Percentiles rank a stretch among this genome's conserved stretches.
These are phyloP conservation scores for Pheosia gnoma DNA, from an alignment of 2,888 invertebrate genomes.

Conservation along the genomic window DNA sequence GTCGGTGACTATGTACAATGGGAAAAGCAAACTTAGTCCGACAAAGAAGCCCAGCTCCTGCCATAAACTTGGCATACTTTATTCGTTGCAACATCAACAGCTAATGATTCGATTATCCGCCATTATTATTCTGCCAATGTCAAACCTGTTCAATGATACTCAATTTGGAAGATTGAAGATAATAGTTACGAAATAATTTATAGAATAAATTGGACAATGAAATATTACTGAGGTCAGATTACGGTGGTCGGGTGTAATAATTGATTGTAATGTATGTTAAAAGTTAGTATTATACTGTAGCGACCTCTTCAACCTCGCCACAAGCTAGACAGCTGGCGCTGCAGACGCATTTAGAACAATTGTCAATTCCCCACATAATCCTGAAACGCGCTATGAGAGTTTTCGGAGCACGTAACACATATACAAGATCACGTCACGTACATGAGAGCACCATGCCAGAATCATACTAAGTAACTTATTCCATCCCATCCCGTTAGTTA, in stretches of 20 bases:
- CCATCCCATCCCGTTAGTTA: no score
- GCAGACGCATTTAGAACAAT: no score
- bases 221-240: background rate
- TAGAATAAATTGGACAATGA: conserved; percentile 2
- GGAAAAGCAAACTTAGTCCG: background rate
- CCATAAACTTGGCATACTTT: background rate
- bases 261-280: background rate
- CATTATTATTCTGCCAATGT: conserved; percentile 29
- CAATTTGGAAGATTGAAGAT: conserved; percentile 7
- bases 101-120: conserved; percentile 32
- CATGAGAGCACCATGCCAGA: no score
- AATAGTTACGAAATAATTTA: background rate
- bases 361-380: no score
- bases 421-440: no score
- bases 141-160: conserved; percentile 6
- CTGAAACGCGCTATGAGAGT: no score
- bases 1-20: no score
- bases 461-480: no score
- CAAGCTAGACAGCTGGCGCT: no score
- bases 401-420: no score
- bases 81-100: conserved; percentile 10
- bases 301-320: no score
- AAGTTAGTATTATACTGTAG: no score
- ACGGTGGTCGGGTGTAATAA: background rate
- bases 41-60: background rate